Base-by-base conservation (phyloP, 2,888 invertebrate species). In the Antitype chi region DNA sequence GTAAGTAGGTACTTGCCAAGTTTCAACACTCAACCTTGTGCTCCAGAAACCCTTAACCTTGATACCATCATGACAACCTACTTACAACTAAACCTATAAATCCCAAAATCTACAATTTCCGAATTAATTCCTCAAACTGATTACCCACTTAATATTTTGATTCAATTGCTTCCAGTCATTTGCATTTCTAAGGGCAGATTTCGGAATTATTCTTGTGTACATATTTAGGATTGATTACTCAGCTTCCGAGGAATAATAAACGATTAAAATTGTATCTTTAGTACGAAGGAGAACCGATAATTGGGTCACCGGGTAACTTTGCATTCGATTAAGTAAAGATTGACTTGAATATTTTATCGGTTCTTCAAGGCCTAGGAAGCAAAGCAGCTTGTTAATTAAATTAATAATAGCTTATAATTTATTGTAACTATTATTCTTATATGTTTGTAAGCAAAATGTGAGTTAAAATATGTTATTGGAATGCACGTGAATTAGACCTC, bases 151-250 rank as follows among this genome's bases (percentile, higher is more conserved):
- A 80, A 67, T 49, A 53, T 59, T 74, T 73, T 80, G 43, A 85
- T 64, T 83, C 23, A 59, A 85, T 81, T 69, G 66, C 74, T 38
- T 62, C 23, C 60, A 76, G 47, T 32, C 57, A 73, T 82, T 85
- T 82, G 23, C 52, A 69, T 79, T 68, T 77, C 76, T 47, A 62
- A 55, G 71, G 73, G 28, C 43, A 49, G 49, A 32, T 66, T 59
- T 49, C 15, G 15, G 28, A 70, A 70, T 74, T 62, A 80, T 63
- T 59, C 70, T 70, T 63, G 53, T 28, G 20, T 17, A 70, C 74
- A 84, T 82, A 82, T 80, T 82, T 82, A 66, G 47, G 17, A 67
- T 80, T 67, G 62, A 80, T 80, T 64, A 74, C 59, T 17, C 5
- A 20, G 70, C 80, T 79, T 63, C 53, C 52, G n/a, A 11, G 9